These are phyloP conservation scores for Loripinus fragilis DNA, from an alignment of 2,888 invertebrate genomes.

Conservation along the genomic window DNA sequence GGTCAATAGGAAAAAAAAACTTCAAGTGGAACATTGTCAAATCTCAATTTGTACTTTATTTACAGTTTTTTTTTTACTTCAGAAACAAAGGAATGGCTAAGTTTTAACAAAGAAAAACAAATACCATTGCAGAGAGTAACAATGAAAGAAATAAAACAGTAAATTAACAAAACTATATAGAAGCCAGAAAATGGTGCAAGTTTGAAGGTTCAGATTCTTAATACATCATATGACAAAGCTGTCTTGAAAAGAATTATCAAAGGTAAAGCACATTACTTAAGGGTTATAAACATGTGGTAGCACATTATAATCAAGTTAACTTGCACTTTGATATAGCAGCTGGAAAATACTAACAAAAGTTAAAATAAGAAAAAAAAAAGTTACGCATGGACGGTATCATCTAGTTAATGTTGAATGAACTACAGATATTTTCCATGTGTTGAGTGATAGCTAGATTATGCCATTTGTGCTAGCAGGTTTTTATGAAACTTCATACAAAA, in stretches of 20 bases:
- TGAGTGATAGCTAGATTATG: conserved; percentile 8
- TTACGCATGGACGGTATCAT: conserved; percentile 17
- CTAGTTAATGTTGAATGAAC: conserved; percentile 1
- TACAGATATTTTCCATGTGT: conserved; percentile 4
- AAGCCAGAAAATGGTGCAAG: not conserved
- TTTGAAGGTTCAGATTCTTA: not conserved
- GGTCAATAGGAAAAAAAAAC: too few relatives aligned
- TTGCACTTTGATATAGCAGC: not conserved
- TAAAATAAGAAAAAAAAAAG: not conserved
- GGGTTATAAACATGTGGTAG: not conserved
- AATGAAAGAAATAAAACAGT: not conserved
- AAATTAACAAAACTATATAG: not conserved
- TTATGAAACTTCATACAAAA: conserved; percentile 14
- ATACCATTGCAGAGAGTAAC: not conserved
- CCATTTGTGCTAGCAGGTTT: conserved; percentile 21
- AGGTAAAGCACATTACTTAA: not conserved
- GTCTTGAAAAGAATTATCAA: not conserved
- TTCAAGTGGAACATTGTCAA: too few relatives aligned
- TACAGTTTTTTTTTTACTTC: too few relatives aligned
- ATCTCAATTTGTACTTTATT: too few relatives aligned
- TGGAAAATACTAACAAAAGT: not conserved
- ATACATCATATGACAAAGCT: not conserved
- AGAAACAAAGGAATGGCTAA: not conserved
- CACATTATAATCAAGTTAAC: not conserved
- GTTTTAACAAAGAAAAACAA: not conserved